Percentiles rank a stretch among this genome's conserved stretches.
phyloP scores from a whole-genome alignment of 2,797 vertebrate species.

The Chiroxiphia lanceolata region DNA sequence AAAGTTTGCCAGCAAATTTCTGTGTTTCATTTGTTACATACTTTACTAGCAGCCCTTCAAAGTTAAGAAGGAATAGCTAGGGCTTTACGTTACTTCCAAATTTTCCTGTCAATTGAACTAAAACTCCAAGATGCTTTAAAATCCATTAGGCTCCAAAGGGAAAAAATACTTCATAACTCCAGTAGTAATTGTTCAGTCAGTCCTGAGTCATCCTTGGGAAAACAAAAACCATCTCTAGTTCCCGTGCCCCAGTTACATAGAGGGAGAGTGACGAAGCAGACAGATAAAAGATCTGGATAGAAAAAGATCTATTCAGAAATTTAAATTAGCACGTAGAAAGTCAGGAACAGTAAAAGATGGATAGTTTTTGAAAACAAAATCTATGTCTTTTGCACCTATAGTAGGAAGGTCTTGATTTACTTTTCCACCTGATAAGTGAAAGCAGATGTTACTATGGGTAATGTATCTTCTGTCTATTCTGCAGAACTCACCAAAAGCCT shows the following conservation, averaged over 20 bases:
- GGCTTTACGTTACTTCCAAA: neutral
- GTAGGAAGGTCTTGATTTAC: neutral
- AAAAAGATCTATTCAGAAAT: neutral
- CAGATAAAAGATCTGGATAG: neutral
- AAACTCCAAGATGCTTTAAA: constrained; percentile 33
- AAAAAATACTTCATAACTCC: constrained; percentile 2
- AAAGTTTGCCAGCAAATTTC: neutral
- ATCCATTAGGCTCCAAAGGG: constrained; percentile 3
- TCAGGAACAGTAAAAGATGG: neutral
- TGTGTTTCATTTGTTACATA: neutral
- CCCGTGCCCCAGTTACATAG: neutral
- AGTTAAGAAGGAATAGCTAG: neutral
- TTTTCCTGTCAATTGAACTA: constrained; percentile 33
- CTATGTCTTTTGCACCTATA: neutral
- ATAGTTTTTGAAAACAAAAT: neutral
- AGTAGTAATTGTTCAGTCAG: neutral
- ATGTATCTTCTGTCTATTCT: neutral
- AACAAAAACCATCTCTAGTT: neutral
- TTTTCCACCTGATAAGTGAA: neutral
- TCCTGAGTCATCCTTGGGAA: neutral
- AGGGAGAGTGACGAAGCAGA: neutral
- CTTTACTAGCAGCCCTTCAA: neutral
- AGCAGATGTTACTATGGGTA: neutral
- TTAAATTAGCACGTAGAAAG: neutral
- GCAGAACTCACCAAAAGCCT: neutral